Evolutionary conservation across 2,113 vertebrate genomes (phyloP).

Genomic region (Rafetus swinhoei): DNA sequence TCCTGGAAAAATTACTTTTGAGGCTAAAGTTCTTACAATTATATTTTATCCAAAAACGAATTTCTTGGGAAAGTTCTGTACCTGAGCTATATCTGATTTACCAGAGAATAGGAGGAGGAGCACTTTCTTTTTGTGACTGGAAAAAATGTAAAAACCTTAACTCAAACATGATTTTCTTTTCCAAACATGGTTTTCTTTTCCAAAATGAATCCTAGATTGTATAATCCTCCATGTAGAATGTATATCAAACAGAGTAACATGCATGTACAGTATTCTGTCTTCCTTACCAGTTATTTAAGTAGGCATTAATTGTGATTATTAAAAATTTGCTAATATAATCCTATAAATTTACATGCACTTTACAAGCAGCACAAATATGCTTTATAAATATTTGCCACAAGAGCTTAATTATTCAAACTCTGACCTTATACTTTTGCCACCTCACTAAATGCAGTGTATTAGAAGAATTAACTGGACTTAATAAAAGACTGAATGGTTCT

Average conservation of each 20-base stretch:
- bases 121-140: background rate
- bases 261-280: background rate
- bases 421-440: background rate
- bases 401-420: background rate
- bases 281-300: background rate
- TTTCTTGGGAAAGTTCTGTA: background rate
- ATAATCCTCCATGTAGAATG: background rate
- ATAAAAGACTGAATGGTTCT: background rate
- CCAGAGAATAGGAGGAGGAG: background rate
- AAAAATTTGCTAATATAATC: background rate
- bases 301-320: background rate
- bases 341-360: background rate
- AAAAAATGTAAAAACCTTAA: background rate
- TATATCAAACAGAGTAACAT: background rate
- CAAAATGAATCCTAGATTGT: background rate
- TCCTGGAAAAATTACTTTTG: background rate
- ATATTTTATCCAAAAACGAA: background rate
- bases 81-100: background rate
- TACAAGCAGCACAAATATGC: background rate
- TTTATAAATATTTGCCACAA: rapidly evolving
- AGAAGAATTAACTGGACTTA: background rate
- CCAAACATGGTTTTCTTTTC: background rate
- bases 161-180: background rate
- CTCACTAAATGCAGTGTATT: background rate
- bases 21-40: background rate